Percentiles rank a stretch among this genome's conserved stretches.
phyloP scores from a whole-genome alignment of 2,888 invertebrate genomes.

The Hipparchia semele region DNA sequence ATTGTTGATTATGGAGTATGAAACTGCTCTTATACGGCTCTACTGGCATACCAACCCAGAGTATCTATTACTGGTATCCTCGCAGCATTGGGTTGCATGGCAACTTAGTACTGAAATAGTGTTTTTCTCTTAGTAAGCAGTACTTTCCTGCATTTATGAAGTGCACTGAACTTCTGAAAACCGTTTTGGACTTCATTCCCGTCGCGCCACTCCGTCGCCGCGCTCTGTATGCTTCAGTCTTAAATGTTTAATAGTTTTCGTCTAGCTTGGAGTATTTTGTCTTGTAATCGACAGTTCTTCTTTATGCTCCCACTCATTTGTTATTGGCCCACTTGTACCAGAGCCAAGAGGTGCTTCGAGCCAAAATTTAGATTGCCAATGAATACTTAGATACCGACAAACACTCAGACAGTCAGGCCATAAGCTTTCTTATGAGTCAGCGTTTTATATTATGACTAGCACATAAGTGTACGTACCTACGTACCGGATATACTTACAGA shows the following conservation, averaged over 20 bases:
- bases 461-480: not conserved
- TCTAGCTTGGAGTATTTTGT: constrained; percentile 43
- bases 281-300: constrained; percentile 60
- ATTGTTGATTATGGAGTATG: too few species aligned
- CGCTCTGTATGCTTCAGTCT: not conserved
- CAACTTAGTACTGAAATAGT: too few species aligned
- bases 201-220: too few species aligned
- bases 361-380: constrained; percentile 54
- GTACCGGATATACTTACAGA: too few species aligned
- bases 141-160: too few species aligned
- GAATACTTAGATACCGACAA: constrained; percentile 39
- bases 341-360: constrained; percentile 60
- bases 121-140: too few species aligned
- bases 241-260: constrained; percentile 15
- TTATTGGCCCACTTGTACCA: constrained; percentile 68
- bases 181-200: too few species aligned
- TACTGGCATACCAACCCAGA: too few species aligned
- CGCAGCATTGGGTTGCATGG: too few species aligned
- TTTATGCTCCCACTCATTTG: constrained; percentile 57
- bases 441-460: constrained; percentile 18
- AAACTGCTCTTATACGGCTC: too few species aligned
- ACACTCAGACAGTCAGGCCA: constrained; percentile 21
- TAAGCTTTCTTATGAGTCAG: constrained; percentile 25
- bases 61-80: too few species aligned
- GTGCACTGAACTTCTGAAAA: too few species aligned